These are phyloP conservation scores for Noctilio leporinus DNA, from an alignment of 2,113 vertebrate genomes.

Conservation along the genomic window DNA sequence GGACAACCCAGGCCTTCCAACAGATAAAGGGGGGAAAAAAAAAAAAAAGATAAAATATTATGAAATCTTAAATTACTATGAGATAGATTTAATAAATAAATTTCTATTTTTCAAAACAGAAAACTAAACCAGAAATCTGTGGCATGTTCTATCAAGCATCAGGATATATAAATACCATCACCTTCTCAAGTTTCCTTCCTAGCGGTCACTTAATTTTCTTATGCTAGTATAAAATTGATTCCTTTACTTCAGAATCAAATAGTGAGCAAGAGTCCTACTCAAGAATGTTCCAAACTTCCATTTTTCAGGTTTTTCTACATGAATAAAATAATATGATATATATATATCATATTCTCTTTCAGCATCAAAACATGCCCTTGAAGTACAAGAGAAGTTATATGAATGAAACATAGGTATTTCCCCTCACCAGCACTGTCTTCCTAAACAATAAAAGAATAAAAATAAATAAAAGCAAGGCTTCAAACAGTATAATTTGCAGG, in stretches of 20 bases:
- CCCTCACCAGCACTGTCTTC: neutral
- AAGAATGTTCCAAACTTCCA: neutral
- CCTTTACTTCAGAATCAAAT: neutral
- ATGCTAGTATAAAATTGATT: neutral
- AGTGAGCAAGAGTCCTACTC: neutral
- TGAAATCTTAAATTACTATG: neutral
- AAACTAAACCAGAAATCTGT: neutral
- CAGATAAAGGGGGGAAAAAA: neutral
- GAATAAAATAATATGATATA: neutral
- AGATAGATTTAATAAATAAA: neutral
- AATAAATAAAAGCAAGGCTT: neutral
- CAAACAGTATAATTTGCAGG: neutral
- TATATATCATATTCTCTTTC: neutral
- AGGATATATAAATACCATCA: neutral
- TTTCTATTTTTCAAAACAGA: neutral
- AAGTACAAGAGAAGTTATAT: neutral
- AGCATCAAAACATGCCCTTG: neutral
- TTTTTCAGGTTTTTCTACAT: neutral
- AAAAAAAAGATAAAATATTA: neutral
- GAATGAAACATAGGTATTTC: neutral
- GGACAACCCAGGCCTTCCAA: neutral
- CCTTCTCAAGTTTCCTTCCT: neutral
- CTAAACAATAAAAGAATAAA: neutral
- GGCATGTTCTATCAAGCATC: neutral
- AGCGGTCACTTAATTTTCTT: neutral